Evolutionary conservation across 2,113 vertebrate genomes (phyloP).

Genomic region (Lophochroa leadbeateri): DNA sequence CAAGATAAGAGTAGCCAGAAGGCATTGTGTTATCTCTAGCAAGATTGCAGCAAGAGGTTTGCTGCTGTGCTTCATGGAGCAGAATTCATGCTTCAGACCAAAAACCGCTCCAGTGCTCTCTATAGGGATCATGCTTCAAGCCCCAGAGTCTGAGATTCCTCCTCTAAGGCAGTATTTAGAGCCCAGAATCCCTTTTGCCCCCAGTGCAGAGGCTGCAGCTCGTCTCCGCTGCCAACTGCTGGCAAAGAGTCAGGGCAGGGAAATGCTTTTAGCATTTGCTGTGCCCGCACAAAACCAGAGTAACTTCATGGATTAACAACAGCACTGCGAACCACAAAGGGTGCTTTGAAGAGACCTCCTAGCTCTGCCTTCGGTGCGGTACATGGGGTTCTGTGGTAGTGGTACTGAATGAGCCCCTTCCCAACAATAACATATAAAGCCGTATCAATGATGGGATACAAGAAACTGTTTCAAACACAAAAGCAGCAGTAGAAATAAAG

Average conservation of each 20-base stretch:
- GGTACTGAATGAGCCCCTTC: background rate
- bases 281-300: background rate
- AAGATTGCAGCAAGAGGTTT: background rate
- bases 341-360: background rate
- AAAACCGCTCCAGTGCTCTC: background rate
- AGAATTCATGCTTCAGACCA: background rate
- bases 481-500: background rate
- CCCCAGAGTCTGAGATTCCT: background rate
- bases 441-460: rapidly evolving
- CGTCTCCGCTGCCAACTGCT: background rate
- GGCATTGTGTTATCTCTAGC: background rate
- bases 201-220: background rate
- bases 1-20: background rate
- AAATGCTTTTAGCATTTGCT: background rate
- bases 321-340: no score
- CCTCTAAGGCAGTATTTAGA: background rate
- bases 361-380: background rate
- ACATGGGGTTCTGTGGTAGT: background rate
- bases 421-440: background rate
- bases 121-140: background rate
- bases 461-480: background rate
- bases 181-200: background rate
- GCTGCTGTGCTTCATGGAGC: background rate
- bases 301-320: background rate
- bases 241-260: background rate